These are phyloP conservation scores for Gymnodraco acuticeps DNA, from an alignment of 2,797 vertebrate genomes.

Conservation along the genomic window DNA sequence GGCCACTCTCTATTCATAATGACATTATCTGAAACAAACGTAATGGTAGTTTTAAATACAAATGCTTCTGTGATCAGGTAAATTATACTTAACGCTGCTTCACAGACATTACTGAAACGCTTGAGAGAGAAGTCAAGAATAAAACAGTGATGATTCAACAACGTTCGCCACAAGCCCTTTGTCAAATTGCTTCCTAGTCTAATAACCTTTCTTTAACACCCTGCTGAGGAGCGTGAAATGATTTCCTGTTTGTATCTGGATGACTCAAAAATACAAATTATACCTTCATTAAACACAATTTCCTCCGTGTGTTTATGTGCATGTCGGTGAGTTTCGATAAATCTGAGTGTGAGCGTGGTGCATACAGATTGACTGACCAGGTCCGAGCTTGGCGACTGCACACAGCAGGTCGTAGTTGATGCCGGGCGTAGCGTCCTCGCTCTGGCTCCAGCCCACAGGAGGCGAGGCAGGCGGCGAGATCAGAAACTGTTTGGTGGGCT, in stretches of 20 bases:
- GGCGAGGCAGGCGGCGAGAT: constrained; percentile 97
- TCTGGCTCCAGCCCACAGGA: constrained; percentile 96
- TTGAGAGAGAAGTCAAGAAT: constrained; percentile 24
- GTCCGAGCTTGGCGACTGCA: constrained; percentile 96
- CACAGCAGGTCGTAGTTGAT: constrained; percentile 98
- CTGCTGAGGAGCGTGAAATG: constrained; percentile 33
- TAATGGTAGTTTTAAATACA: constrained; percentile 8
- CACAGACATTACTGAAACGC: not conserved
- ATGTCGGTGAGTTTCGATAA: not conserved
- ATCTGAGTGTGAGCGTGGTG: not conserved
- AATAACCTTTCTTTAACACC: constrained; percentile 5
- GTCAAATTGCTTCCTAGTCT: constrained; percentile 34
- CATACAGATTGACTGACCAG: constrained; percentile 83
- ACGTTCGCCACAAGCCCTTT: constrained; percentile 2
- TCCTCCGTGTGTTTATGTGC: not conserved
- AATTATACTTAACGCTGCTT: not conserved
- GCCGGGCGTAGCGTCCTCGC: constrained; percentile 92
- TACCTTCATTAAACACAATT: not conserved
- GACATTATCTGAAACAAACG: not conserved
- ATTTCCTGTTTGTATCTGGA: constrained; percentile 42
- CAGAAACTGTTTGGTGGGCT: constrained; percentile 95
- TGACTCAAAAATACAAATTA: constrained; percentile 25
- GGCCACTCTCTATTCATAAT: constrained; percentile 5
- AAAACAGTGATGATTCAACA: constrained; percentile 18
- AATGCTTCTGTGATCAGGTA: not conserved